Conservation (phyloP, 2,888 invertebrate species). For the Cryptophagus acutangulus region DNA sequence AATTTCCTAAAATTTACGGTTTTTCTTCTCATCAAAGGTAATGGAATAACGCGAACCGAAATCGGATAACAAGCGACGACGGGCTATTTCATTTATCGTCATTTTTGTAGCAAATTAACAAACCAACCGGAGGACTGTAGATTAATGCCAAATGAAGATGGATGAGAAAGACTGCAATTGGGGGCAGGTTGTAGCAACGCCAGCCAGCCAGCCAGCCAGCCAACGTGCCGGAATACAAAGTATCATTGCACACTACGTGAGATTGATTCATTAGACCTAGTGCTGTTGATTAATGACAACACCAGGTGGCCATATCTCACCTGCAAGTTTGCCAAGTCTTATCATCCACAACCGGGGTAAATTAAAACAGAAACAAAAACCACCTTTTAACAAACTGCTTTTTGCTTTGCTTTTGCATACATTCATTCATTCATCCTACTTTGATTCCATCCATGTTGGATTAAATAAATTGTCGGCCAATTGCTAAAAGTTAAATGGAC, state of each 20-base stretch:
- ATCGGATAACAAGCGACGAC: constrained; percentile 29
- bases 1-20: constrained; percentile 27
- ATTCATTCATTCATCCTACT: too few relatives aligned
- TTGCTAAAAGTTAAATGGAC: too few relatives aligned
- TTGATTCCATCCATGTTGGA: too few relatives aligned
- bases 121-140: constrained; percentile 28
- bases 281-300: constrained; percentile 1
- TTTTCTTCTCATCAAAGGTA: constrained; percentile 22
- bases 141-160: constrained; percentile 38
- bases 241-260: constrained; percentile 21
- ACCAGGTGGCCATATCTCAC: constrained; percentile 2
- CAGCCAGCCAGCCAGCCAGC: constrained; percentile 24
- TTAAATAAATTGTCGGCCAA: too few relatives aligned
- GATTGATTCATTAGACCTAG: constrained; percentile 1
- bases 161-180: constrained; percentile 31
- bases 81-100: constrained; percentile 36
- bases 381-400: constrained; percentile 1
- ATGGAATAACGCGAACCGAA: constrained; percentile 26
- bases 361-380: neutral
- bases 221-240: constrained; percentile 25
- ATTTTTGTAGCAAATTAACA: constrained; percentile 37
- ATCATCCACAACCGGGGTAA: neutral
- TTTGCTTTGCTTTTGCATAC: too few relatives aligned
- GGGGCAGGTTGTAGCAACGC: constrained; percentile 21
- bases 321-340: neutral